Evolutionary conservation across 2,797 vertebrate genomes (phyloP), one percentile per base, ranked within the genome.

Genomic region (Molossus molossus): DNA sequence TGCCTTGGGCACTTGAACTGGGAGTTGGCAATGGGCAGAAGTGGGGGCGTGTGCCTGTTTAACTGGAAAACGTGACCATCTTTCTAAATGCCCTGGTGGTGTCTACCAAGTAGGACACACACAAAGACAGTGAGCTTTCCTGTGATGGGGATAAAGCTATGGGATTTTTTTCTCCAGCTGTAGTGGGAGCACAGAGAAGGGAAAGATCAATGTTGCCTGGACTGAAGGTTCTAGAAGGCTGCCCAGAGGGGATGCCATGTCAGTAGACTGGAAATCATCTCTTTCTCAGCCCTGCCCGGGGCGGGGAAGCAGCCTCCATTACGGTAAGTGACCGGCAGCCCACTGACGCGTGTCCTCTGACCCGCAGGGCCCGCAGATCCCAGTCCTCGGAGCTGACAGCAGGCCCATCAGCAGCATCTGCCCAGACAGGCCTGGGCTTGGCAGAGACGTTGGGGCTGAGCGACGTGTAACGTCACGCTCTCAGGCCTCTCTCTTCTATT

Each of bases 401-500:
- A 57, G 55, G 12, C 53, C 33, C 27, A n/a, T 33, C 48, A 4
- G 0, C 11, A 0, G 37, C 45, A 9, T 21, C 60, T 45, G 14
- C 48, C 65, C n/a, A 14, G 80, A 82, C 5, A 13, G 4, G 37
- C 29, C 37, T 27, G 77, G 48, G 18, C 29, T 14, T 37, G 37
- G 29, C 27, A 10, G 37, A 75, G 60, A 45, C 45, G 0, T 2
- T 9, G 72, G 73, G 27, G 80, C 12, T 23, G 9, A 93, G 40
- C 29, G 55, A 13, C 50, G 67, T 37, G 70, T 60, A 29, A 12
- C 7, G 6, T 23, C 55, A 67, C 0, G 0, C 13, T 58, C 21
- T 14, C 23, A 23, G 70, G 45, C 33, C n/a, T 84, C 67, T 92
- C n/a, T 89, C 88, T 96, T 96, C 65, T 95, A 96, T 98, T 98